Evolutionary conservation across 1,140 invertebrate genomes (phyloP).

Genomic region (Scaptomyza graminum): DNA sequence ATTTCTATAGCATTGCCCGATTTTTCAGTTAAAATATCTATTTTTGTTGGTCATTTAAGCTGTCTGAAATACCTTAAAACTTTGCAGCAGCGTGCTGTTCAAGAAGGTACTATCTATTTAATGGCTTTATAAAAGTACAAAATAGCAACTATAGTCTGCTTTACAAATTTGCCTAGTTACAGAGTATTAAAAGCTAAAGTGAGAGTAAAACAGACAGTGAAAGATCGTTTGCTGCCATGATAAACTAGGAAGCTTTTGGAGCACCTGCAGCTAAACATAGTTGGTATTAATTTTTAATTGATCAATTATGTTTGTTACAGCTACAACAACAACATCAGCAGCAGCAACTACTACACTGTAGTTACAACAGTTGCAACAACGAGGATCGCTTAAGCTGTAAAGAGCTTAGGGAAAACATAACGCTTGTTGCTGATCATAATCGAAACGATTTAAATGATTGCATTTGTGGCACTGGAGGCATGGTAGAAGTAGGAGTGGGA

Average conservation of each 20-base stretch:
- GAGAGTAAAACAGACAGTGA: conserved; percentile 9
- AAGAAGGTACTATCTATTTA: too few relatives aligned
- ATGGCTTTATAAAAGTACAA: too few relatives aligned
- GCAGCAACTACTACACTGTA: conserved; percentile 10
- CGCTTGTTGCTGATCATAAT: conserved; percentile 73
- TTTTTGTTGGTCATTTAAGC: too few relatives aligned
- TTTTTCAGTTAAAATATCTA: too few relatives aligned
- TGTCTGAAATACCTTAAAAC: too few relatives aligned
- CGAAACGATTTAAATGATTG: conserved; percentile 79
- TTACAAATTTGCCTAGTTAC: too few relatives aligned
- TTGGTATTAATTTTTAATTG: conserved; percentile 81
- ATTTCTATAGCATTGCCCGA: too few relatives aligned
- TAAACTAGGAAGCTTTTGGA: conserved; percentile 59
- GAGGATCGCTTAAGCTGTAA: conserved; percentile 32
- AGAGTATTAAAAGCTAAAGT: background rate
- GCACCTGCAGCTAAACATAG: conserved; percentile 68
- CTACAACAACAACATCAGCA: conserved; percentile 1
- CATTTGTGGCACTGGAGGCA: conserved; percentile 44
- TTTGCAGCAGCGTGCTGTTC: too few relatives aligned
- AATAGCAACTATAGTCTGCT: too few relatives aligned
- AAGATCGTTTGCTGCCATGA: conserved; percentile 29
- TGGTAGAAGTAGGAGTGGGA: conserved; percentile 18
- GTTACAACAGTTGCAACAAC: conserved; percentile 26
- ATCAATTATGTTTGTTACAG: conserved; percentile 65
- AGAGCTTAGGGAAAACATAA: conserved; percentile 66